Conservation (phyloP, 2,888 invertebrate genomes). For the Meghimatium bilineatum region DNA sequence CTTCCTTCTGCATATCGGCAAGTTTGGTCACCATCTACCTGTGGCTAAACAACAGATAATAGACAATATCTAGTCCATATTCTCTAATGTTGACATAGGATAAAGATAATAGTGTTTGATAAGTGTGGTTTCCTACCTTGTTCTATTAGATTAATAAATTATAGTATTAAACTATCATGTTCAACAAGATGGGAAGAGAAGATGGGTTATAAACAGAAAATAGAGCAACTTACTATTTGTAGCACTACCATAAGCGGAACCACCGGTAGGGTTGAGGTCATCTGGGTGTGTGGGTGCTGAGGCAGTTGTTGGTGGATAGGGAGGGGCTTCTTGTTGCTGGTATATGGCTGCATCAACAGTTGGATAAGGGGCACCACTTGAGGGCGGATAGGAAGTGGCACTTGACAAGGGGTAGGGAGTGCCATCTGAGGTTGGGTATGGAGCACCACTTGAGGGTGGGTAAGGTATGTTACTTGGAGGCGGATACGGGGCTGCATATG, state of each 20-base stretch:
- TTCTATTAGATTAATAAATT: too few relatives aligned
- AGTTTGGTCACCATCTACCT: too few relatives aligned
- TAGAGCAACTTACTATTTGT: not conserved
- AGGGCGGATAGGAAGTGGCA: not conserved
- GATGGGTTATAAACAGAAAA: not conserved
- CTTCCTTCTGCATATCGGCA: too few relatives aligned
- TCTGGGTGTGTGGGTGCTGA: not conserved
- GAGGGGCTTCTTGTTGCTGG: not conserved
- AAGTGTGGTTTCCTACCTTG: too few relatives aligned
- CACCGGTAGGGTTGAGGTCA: not conserved
- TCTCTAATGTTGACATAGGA: too few relatives aligned
- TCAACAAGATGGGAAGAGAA: too few relatives aligned
- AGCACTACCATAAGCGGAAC: not conserved
- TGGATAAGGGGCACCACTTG: not conserved
- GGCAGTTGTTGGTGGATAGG: not conserved
- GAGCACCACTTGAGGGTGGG: not conserved
- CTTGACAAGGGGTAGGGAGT: not conserved
- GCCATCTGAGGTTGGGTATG: not conserved
- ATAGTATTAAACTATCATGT: too few relatives aligned
- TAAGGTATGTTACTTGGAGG: not conserved
- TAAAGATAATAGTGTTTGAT: too few relatives aligned
- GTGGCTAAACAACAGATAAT: too few relatives aligned
- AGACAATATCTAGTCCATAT: too few relatives aligned
- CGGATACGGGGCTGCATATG: not conserved
- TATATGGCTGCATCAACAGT: not conserved